A percentile compares a stretch with the other conserved stretches of the same genome.
These are phyloP conservation scores for Chitala chitala DNA, from an alignment of 2,113 vertebrate genomes.

Conservation along the genomic window DNA sequence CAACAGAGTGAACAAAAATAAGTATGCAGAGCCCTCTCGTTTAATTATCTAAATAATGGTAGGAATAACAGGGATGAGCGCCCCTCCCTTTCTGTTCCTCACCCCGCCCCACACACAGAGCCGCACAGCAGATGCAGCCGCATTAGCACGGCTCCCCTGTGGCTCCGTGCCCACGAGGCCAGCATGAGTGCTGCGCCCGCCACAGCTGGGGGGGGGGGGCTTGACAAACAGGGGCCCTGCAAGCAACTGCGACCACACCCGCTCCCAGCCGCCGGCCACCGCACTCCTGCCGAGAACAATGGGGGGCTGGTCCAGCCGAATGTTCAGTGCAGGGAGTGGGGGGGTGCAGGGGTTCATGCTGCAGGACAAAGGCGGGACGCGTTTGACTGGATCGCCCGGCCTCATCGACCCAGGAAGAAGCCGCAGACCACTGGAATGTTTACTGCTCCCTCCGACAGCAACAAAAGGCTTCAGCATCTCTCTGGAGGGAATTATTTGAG, in stretches of 20 bases:
- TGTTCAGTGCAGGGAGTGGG: not conserved
- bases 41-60: too few relatives aligned
- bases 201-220: too few relatives aligned
- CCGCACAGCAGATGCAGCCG: too few relatives aligned
- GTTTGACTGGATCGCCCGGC: not conserved
- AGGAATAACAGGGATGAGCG: too few relatives aligned
- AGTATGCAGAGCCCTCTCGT: too few relatives aligned
- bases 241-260: not conserved
- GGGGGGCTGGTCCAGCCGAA: not conserved
- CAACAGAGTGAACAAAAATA: too few relatives aligned
- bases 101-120: too few relatives aligned
- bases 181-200: too few relatives aligned
- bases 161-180: too few relatives aligned
- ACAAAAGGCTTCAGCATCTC: not conserved
- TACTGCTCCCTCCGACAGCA: not conserved
- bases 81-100: too few relatives aligned
- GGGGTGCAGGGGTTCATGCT: not conserved
- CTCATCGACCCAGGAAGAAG: not conserved
- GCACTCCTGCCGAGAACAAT: not conserved
- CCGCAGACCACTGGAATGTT: not conserved
- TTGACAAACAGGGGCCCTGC: not conserved
- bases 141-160: too few relatives aligned
- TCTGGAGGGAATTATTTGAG: not conserved
- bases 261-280: too few relatives aligned
- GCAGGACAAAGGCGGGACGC: not conserved